A percentile compares a stretch with the other conserved stretches of the same genome.
phyloP scores from a whole-genome alignment of 2,797 vertebrate species.

The Siniperca scherzeri region DNA sequence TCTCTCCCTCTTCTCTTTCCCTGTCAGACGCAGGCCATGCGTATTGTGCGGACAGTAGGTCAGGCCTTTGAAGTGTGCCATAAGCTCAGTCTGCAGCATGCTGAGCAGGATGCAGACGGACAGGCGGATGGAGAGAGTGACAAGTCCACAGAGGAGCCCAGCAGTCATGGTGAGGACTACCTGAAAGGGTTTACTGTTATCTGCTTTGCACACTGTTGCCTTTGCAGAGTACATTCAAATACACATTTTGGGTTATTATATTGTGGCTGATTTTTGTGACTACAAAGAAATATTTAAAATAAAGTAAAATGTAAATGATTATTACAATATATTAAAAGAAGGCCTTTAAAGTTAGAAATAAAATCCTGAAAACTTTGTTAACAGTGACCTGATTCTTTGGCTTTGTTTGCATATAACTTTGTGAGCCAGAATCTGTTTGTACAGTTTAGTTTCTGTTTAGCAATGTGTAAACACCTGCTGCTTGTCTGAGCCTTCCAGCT shows the following conservation, averaged over 20 bases:
- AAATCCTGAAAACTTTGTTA: background rate
- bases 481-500: conserved; percentile 12
- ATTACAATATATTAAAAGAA: background rate
- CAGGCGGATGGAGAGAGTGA: conserved; percentile 86
- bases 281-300: background rate
- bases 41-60: conserved; percentile 89
- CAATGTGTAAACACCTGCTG: conserved; percentile 27
- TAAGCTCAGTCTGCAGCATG: conserved; percentile 91
- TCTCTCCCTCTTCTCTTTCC: conserved; percentile 5
- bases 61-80: conserved; percentile 93
- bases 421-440: conserved; percentile 7
- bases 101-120: conserved; percentile 86
- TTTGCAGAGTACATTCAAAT: background rate
- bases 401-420: conserved; percentile 6
- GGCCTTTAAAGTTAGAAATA: background rate
- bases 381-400: background rate
- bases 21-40: conserved; percentile 89
- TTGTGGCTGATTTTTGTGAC: background rate
- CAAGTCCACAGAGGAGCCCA: conserved; percentile 85
- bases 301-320: background rate
- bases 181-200: background rate
- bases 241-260: background rate
- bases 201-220: background rate
- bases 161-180: conserved; percentile 79
- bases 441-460: conserved; percentile 18